Evolutionary conservation across 2,113 vertebrate genomes (phyloP).

Genomic region (Microcebus ravelobensis): DNA sequence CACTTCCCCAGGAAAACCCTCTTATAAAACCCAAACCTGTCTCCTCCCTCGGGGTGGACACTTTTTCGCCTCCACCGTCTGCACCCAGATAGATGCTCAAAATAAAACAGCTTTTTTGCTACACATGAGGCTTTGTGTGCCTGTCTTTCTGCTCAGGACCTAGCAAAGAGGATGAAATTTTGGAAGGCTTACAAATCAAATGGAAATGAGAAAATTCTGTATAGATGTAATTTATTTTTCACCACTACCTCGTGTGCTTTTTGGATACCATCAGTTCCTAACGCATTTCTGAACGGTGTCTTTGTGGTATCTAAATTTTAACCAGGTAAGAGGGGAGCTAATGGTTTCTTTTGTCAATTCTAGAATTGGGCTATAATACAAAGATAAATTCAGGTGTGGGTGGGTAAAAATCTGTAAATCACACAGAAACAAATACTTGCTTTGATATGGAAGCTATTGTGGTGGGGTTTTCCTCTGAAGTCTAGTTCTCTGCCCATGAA

Average conservation of each 20-base stretch:
- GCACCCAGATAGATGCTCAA: too few species aligned
- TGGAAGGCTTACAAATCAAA: slow-evolving; percentile 44
- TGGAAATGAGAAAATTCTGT: slow-evolving; percentile 58
- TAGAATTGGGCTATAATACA: slow-evolving; percentile 24
- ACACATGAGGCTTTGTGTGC: too few species aligned
- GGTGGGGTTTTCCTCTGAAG: not conserved
- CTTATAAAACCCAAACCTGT: too few species aligned
- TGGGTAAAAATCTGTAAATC: slow-evolving; percentile 52
- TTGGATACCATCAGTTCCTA: not conserved
- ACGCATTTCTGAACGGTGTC: not conserved
- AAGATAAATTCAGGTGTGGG: slow-evolving; percentile 25
- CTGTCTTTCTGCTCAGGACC: too few species aligned
- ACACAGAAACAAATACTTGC: slow-evolving; percentile 24
- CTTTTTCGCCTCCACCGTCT: too few species aligned
- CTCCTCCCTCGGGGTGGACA: too few species aligned
- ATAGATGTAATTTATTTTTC: slow-evolving; percentile 57
- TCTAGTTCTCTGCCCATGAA: not conserved
- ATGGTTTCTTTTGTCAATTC: slow-evolving; percentile 55
- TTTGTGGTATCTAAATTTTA: slow-evolving; percentile 30
- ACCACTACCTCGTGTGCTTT: not conserved
- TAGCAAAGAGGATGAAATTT: not conserved
- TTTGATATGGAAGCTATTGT: not conserved
- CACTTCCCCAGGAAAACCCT: too few species aligned
- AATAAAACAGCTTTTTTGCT: too few species aligned
- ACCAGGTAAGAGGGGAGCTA: slow-evolving; percentile 26